Evolutionary conservation across 2,797 vertebrate species (phyloP).

Genomic region (Rhinoraja longicauda): DNA sequence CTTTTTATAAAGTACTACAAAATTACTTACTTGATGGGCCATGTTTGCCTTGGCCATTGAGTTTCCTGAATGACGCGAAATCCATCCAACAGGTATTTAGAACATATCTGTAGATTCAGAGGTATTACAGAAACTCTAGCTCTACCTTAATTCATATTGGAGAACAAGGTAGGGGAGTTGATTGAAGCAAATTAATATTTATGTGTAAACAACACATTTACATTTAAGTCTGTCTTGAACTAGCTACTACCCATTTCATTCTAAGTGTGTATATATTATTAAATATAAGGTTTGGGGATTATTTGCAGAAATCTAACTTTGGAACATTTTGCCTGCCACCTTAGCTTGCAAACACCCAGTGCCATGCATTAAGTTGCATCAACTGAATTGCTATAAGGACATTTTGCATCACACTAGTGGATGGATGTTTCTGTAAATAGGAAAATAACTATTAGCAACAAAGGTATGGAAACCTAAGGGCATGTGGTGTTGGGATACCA

Average conservation of each 20-base stretch:
- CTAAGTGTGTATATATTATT: neutral
- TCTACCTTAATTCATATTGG: too few species aligned
- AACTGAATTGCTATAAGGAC: neutral
- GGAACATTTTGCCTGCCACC: neutral
- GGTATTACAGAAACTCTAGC: neutral
- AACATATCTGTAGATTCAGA: neutral
- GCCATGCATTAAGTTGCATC: neutral
- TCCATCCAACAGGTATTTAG: neutral
- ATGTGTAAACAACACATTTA: neutral
- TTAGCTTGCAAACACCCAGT: neutral
- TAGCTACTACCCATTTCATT: neutral
- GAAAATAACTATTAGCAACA: neutral
- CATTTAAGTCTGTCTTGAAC: neutral
- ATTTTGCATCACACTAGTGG: neutral
- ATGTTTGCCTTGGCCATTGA: neutral
- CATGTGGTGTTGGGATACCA: neutral
- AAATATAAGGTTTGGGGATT: neutral
- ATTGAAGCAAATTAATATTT: neutral
- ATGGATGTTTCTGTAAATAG: neutral
- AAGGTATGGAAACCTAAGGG: neutral
- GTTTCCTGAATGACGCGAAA: neutral
- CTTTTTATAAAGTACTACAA: neutral
- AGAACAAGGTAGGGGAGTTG: too few species aligned
- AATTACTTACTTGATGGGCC: neutral
- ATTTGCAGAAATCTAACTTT: neutral